Evolutionary conservation across 2,888 invertebrate genomes (phyloP).

Genomic region (Trissolcus japonicus): DNA sequence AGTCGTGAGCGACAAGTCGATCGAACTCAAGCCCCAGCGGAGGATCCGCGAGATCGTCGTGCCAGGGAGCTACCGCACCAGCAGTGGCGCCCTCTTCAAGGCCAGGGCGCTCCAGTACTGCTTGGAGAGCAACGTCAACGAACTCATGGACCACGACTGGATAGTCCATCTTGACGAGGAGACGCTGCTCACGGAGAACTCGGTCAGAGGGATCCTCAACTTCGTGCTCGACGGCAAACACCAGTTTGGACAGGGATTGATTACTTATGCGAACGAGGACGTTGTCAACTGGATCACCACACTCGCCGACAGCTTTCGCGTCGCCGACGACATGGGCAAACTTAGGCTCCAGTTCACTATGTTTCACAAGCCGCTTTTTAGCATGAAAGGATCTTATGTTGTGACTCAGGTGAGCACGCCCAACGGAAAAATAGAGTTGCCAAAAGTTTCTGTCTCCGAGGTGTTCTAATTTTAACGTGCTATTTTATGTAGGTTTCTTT

Average conservation of each 20-base stretch:
- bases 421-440: too few species aligned
- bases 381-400: constrained; percentile 99
- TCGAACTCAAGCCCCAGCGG: constrained; percentile 86
- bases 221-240: constrained; percentile 96
- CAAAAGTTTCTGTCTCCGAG: not conserved
- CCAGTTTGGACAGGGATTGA: constrained; percentile 96
- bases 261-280: constrained; percentile 97
- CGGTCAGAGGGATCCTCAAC: constrained; percentile 92
- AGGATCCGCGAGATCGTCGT: constrained; percentile 93
- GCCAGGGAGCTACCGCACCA: constrained; percentile 89
- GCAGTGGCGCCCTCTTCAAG: constrained; percentile 94
- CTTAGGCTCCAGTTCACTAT: constrained; percentile 92
- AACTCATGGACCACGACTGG: constrained; percentile 92
- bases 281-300: constrained; percentile 98
- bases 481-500: too few species aligned
- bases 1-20: constrained; percentile 94
- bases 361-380: constrained; percentile 96
- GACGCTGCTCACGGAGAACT: constrained; percentile 94
- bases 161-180: constrained; percentile 98
- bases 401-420: constrained; percentile 90
- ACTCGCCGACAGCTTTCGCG: constrained; percentile 95
- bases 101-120: constrained; percentile 97
- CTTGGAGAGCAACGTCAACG: constrained; percentile 92
- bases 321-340: constrained; percentile 98
- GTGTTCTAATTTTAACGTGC: not conserved